Conservation (phyloP, 2,797 vertebrate genomes). For the Acanthiza pusilla region DNA sequence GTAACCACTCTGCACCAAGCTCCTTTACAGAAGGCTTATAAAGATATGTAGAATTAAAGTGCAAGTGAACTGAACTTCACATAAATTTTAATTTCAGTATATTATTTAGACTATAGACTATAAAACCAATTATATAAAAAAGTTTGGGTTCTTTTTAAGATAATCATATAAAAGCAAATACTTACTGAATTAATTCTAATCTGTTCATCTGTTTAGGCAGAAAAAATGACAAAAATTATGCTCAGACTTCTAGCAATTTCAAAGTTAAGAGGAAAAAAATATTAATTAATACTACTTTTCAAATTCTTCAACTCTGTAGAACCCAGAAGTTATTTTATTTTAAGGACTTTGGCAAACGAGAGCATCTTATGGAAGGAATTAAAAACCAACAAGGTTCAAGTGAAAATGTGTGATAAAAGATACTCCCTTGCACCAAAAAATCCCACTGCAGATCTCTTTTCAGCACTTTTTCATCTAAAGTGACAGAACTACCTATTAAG, state of each 20-base stretch:
- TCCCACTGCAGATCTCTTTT: neutral
- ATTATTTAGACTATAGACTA: neutral
- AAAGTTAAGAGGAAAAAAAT: neutral
- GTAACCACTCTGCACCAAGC: conserved; percentile 46
- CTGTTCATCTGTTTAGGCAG: neutral
- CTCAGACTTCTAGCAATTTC: neutral
- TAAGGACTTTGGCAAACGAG: neutral
- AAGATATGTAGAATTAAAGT: conserved; percentile 35
- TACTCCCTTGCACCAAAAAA: neutral
- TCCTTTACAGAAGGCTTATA: conserved; percentile 46
- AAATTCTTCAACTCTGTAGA: neutral
- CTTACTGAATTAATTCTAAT: neutral
- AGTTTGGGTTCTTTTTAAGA: neutral
- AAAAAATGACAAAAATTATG: neutral
- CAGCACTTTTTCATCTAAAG: conserved; percentile 1
- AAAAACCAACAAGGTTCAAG: neutral
- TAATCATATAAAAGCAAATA: neutral
- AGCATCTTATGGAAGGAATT: neutral
- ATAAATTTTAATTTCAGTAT: neutral
- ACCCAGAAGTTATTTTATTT: neutral
- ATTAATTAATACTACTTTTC: neutral
- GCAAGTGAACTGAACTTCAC: neutral
- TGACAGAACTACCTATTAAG: conserved; percentile 36
- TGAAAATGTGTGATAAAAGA: neutral
- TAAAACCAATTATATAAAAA: neutral